A percentile compares a stretch with the other conserved stretches of the same genome.
These are phyloP conservation scores for Dysmachus trigonus DNA, from an alignment of 2,888 invertebrate genomes.

Conservation along the genomic window DNA sequence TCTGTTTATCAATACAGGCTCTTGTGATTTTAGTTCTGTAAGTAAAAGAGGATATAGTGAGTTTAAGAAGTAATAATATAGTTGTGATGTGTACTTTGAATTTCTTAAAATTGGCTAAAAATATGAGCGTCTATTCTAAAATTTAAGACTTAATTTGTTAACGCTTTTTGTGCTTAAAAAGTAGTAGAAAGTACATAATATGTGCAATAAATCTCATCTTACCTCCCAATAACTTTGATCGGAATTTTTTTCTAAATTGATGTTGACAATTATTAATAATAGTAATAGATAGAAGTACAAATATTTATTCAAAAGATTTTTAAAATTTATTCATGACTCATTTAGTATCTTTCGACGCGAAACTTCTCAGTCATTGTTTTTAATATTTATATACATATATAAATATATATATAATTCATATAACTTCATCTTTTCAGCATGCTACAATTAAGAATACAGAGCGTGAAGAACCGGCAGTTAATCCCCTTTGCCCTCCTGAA, in stretches of 20 bases:
- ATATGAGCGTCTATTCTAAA: too few species aligned
- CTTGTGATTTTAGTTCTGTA: neutral
- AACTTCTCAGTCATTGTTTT: neutral
- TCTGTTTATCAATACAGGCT: neutral
- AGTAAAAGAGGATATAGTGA: neutral
- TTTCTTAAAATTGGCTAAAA: neutral
- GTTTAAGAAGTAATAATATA: neutral
- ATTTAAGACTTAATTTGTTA: too few species aligned
- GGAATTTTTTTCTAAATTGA: too few species aligned
- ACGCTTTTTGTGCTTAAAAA: too few species aligned
- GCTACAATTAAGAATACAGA: neutral
- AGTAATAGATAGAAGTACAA: too few species aligned
- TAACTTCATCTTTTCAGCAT: neutral
- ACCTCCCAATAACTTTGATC: too few species aligned
- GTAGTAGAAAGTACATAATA: too few species aligned
- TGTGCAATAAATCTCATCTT: too few species aligned
- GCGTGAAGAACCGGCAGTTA: neutral
- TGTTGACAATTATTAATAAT: too few species aligned
- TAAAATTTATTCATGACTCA: neutral
- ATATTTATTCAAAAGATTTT: neutral
- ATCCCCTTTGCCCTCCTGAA: slow-evolving; percentile 3
- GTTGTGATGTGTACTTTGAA: neutral
- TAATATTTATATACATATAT: too few species aligned
- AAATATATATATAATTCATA: neutral
- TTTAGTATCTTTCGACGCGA: neutral